Evolutionary conservation across 2,797 vertebrate species (phyloP), one percentile per base, ranked within the genome.

Genomic region (Cygnus olor): DNA sequence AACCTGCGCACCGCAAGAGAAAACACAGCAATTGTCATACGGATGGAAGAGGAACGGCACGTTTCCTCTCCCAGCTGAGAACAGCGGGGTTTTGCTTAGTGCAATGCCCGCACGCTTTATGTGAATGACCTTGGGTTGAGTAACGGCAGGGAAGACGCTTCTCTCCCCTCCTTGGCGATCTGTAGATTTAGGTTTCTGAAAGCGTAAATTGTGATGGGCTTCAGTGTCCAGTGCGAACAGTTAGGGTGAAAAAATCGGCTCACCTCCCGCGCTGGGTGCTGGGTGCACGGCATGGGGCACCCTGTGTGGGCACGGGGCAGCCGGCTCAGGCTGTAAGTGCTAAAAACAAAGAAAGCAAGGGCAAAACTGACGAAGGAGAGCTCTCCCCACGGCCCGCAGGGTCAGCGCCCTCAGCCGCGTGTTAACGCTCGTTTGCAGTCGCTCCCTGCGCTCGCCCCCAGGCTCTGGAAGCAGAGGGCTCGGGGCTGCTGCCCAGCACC

Each of bases 1-100:
- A 54, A 61, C 21, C 54, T 11, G 17, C 60, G 27, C 34, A 13
- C 9, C 1, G 16, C 28, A 36, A 42, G 45, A 8, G 12, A 30
- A 61, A 38, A 2, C 1, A 1, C 5, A 4, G 3, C 10, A 28
- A 7, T 17, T 27, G 2, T 7, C 17, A 1, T 32, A 51, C 16
- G 3, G 61, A 5, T 5, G 69, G 42, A 58, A 34, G 49, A 16
- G 74, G 61, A 27, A 34, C 14, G 74, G 42, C 8, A 32, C 8
- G 4, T 15, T 13, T 42, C 80, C 44, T 51, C 15, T 1, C n/a
- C 49, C 18, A 1, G 1, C 4, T 0, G 6, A 22, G 54, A 79
- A 2, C 27, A 4, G 60, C 0, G 5, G 42, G 42, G 14, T 38
- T 36, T 69, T 16, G 54, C 56, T 28, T 24, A 28, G 5, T 10